These are phyloP conservation scores for Epinephelus moara DNA, from an alignment of 2,113 vertebrate species.

Conservation along the genomic window DNA sequence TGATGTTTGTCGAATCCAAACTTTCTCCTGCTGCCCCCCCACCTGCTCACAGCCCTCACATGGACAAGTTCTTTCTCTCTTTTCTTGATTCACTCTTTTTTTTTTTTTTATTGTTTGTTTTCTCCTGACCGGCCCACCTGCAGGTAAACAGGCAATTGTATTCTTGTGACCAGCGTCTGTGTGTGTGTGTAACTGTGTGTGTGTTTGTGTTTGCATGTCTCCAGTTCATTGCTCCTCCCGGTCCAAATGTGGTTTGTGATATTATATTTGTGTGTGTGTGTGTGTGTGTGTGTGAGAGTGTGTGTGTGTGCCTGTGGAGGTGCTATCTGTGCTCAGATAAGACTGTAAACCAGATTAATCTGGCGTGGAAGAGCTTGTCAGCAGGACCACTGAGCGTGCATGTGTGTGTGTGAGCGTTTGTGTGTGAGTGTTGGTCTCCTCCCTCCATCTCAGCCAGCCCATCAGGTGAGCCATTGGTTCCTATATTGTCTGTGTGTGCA, in stretches of 20 bases:
- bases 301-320: slow-evolving; percentile 74
- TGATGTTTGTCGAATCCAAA: slow-evolving; percentile 77
- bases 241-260: slow-evolving; percentile 70
- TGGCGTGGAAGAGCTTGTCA: slow-evolving; percentile 98
- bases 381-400: slow-evolving; percentile 84
- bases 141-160: slow-evolving; percentile 74
- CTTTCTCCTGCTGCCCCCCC: slow-evolving; percentile 65
- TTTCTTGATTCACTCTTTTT: slow-evolving; percentile 47
- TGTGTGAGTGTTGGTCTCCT: slow-evolving; percentile 35
- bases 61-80: slow-evolving; percentile 45
- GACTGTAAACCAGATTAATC: slow-evolving; percentile 99
- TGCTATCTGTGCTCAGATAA: slow-evolving; percentile 97
- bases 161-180: slow-evolving; percentile 62
- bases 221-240: slow-evolving; percentile 61
- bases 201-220: slow-evolving; percentile 59
- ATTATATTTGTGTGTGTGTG: slow-evolving; percentile 68
- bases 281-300: slow-evolving; percentile 43
- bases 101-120: slow-evolving; percentile 59
- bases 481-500: slow-evolving; percentile 41
- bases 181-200: background rate
- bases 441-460: slow-evolving; percentile 55
- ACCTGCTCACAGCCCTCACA: slow-evolving; percentile 29
- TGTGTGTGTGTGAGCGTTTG: slow-evolving; percentile 44
- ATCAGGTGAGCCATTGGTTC: slow-evolving; percentile 66
- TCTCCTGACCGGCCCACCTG: slow-evolving; percentile 67